Conservation (phyloP, 92 coral and sea anemone species). For the Epizoanthus scotinus region DNA sequence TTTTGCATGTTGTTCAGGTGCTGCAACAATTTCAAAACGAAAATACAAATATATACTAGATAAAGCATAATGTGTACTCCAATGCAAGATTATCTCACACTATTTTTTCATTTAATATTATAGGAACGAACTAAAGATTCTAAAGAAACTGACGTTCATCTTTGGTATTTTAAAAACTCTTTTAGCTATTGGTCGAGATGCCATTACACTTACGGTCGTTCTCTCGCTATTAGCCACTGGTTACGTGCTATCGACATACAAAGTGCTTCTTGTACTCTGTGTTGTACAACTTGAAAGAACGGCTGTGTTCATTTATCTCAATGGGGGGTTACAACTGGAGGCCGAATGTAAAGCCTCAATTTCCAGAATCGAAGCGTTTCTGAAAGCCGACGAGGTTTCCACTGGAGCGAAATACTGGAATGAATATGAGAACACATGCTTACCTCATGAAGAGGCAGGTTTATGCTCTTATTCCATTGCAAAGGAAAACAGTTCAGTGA, state of each 20-base stretch:
- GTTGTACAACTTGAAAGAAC: background rate
- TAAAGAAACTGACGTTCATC: background rate
- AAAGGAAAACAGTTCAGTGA: no score
- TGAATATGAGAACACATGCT: no score
- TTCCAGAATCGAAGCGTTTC: no score
- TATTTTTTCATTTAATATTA: background rate
- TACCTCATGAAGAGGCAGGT: no score
- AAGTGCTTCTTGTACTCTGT: background rate
- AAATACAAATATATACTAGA: no score
- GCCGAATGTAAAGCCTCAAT: conserved; percentile 5
- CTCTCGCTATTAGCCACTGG: background rate
- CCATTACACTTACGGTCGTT: background rate
- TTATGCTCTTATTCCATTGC: no score
- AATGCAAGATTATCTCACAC: no score
- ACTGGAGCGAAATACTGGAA: background rate
- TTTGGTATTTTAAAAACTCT: background rate
- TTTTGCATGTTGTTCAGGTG: no score
- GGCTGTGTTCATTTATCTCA: background rate
- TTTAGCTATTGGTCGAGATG: background rate
- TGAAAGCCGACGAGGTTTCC: background rate
- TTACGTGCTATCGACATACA: background rate
- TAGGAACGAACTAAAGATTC: conserved; percentile 11
- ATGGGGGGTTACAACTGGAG: background rate
- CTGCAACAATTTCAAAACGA: no score
- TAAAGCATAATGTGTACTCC: no score